Conservation (phyloP, 2,888 invertebrate genomes). For the Schrankia costaestrigalis region DNA sequence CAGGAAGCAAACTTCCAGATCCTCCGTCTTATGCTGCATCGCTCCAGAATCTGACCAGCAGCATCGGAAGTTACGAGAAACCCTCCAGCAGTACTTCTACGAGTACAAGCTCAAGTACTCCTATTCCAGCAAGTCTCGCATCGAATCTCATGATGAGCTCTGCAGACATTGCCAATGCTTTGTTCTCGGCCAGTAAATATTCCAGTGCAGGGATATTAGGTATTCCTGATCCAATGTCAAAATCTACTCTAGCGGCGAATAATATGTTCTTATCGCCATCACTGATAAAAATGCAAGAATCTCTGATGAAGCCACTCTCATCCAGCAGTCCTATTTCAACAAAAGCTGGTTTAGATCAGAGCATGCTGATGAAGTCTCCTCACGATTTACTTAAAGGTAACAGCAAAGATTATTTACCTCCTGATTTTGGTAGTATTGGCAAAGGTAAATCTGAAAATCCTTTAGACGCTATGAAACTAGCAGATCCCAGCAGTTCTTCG, state of each 20-base stretch:
- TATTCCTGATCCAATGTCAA: slow-evolving; percentile 88
- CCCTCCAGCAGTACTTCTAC: slow-evolving; percentile 74
- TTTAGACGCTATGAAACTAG: slow-evolving; percentile 61
- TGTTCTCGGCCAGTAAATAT: slow-evolving; percentile 84
- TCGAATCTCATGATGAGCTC: slow-evolving; percentile 83
- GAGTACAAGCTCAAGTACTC: slow-evolving; percentile 69
- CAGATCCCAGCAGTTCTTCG: slow-evolving; percentile 66
- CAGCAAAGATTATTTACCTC: slow-evolving; percentile 73
- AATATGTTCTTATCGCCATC: slow-evolving; percentile 90
- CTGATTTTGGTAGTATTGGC: slow-evolving; percentile 78
- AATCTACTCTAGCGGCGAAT: slow-evolving; percentile 87
- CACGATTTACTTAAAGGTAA: slow-evolving; percentile 63
- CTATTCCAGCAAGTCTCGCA: slow-evolving; percentile 76
- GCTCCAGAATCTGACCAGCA: slow-evolving; percentile 65
- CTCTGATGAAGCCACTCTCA: slow-evolving; percentile 80
- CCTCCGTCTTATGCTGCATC: slow-evolving; percentile 74
- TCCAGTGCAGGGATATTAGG: slow-evolving; percentile 82
- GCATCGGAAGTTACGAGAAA: slow-evolving; percentile 67
- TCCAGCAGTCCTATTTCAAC: slow-evolving; percentile 78
- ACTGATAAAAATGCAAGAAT: slow-evolving; percentile 86
- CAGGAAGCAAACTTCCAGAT: slow-evolving; percentile 67
- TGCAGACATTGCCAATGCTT: slow-evolving; percentile 83
- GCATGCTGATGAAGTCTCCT: slow-evolving; percentile 67
- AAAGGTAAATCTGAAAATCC: slow-evolving; percentile 73
- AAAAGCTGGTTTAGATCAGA: slow-evolving; percentile 69